phyloP scores from a whole-genome alignment of 2,113 vertebrate species.

The Xiphorhynchus elegans region DNA sequence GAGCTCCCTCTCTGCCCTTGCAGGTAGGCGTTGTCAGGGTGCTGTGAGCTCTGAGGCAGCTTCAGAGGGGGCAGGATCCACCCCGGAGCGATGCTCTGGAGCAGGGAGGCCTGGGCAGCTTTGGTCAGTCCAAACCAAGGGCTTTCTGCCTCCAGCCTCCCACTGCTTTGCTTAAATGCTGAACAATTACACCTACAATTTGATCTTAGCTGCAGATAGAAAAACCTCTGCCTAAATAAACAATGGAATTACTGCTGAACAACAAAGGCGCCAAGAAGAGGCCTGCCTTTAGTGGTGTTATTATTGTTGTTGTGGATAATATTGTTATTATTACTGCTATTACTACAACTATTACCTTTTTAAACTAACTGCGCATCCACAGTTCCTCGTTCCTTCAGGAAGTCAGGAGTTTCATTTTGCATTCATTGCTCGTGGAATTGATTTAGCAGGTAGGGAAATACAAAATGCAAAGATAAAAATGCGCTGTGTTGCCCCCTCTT shows the following conservation, averaged over 20 bases:
- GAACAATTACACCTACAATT: constrained; percentile 72
- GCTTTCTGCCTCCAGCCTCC: constrained; percentile 52
- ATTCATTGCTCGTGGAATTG: constrained; percentile 38
- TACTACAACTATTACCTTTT: constrained; percentile 10
- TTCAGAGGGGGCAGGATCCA: not conserved
- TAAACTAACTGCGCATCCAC: constrained; percentile 13
- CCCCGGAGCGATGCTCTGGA: not conserved
- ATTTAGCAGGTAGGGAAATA: constrained; percentile 42
- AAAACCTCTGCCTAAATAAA: constrained; percentile 71
- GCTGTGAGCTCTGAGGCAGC: not conserved
- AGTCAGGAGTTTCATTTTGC: constrained; percentile 33
- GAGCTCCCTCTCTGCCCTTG: not conserved
- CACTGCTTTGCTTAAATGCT: constrained; percentile 41
- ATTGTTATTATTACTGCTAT: not conserved
- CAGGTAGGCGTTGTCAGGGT: constrained; percentile 41
- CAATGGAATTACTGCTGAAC: constrained; percentile 60
- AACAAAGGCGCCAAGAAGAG: constrained; percentile 38
- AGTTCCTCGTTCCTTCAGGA: not conserved
- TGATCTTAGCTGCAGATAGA: constrained; percentile 70
- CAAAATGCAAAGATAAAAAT: not conserved
- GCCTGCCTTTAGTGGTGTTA: constrained; percentile 25
- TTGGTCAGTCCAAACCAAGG: constrained; percentile 64
- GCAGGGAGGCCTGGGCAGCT: constrained; percentile 52
- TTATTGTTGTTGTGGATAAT: constrained; percentile 7
- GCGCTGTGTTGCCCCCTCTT: not conserved